phyloP scores from a whole-genome alignment of 2,797 vertebrate species.

The Argya squamiceps region DNA sequence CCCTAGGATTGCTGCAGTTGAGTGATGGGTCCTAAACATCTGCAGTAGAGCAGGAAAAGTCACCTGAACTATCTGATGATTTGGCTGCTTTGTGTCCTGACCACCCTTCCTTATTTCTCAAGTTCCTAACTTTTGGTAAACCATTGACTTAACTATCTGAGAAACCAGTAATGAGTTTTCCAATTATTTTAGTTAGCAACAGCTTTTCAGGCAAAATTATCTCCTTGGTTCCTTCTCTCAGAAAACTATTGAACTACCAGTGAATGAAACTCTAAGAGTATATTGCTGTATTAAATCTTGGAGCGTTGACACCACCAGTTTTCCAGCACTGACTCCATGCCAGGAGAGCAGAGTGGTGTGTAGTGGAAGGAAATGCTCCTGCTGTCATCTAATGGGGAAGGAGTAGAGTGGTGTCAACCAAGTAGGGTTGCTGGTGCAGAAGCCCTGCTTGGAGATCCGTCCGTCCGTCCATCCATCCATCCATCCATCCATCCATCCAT shows the following conservation, averaged over 20 bases:
- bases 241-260: not conserved
- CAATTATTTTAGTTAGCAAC: not conserved
- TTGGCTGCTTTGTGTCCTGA: not conserved
- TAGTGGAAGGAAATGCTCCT: not conserved
- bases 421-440: not conserved
- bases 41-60: not conserved
- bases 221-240: not conserved
- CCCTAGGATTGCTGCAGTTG: not conserved
- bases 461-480: no score
- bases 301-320: not conserved
- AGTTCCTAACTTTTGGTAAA: slow-evolving; percentile 10
- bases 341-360: not conserved
- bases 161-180: not conserved
- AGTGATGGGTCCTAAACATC: not conserved
- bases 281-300: not conserved
- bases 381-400: not conserved
- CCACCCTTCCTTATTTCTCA: not conserved
- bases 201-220: not conserved
- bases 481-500: not conserved
- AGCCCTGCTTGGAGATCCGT: not conserved
- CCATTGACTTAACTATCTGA: not conserved
- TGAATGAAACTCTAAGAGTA: not conserved
- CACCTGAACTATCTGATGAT: not conserved
- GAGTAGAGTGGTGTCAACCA: not conserved
- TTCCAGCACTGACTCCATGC: not conserved